phyloP scores from a whole-genome alignment of 2,797 vertebrate species.

The Paratrypauchen microcephalus region DNA sequence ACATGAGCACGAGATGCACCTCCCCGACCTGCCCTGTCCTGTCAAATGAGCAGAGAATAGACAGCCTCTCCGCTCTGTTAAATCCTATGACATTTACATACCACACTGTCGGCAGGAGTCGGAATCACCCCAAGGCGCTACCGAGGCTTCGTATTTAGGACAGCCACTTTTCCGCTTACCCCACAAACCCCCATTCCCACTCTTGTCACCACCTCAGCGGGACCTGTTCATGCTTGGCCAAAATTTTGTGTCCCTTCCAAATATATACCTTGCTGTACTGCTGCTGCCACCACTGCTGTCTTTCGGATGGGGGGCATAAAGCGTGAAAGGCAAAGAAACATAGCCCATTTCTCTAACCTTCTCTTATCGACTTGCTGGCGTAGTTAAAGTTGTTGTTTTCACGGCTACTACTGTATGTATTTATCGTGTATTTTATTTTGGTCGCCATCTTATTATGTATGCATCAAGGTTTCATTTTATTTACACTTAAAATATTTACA shows the following conservation, averaged over 20 bases:
- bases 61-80: conserved; percentile 71
- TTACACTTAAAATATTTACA: no score
- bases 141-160: conserved; percentile 70
- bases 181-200: conserved; percentile 4
- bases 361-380: neutral
- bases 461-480: no score
- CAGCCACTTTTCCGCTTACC: conserved; percentile 50
- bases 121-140: conserved; percentile 71
- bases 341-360: conserved; percentile 38
- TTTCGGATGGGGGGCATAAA: conserved; percentile 57
- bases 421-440: neutral
- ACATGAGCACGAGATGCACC: conserved; percentile 35
- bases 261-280: conserved; percentile 60
- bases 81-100: conserved; percentile 76
- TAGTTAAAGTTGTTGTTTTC: conserved; percentile 31
- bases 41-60: conserved; percentile 65
- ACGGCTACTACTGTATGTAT: conserved; percentile 1
- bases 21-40: conserved; percentile 57
- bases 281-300: conserved; percentile 44
- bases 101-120: conserved; percentile 60
- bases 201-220: conserved; percentile 63
- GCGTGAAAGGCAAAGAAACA: conserved; percentile 51
- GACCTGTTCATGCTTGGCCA: conserved; percentile 69
- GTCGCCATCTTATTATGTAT: neutral
- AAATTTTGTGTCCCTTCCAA: conserved; percentile 26